Base-by-base conservation (phyloP, 2,797 vertebrate genomes). In the Cirrhinus molitorella region DNA sequence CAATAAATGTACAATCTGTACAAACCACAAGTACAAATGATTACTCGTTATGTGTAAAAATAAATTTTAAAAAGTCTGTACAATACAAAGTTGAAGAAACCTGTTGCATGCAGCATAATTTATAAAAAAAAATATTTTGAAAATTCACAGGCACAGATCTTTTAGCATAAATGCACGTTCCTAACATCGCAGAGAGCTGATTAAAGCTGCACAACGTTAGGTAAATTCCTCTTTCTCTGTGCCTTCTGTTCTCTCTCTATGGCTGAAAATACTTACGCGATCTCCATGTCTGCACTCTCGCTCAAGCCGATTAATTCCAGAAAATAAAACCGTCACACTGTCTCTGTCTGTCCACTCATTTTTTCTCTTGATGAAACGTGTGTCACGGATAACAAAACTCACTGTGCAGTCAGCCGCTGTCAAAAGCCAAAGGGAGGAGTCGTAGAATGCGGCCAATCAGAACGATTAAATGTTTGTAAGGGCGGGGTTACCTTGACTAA, bases 251-350 rank as follows among this genome's bases (percentile, higher is more conserved):
- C 13, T 11, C 19, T 53, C 45, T 14, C 34, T 67, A 74, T 23
- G 37, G 61, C 66, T 70, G 45, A 68, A 80, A 83, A 75, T 71
- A 83, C 85, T 86, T 74, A 86, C 85, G 25, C 23, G 67, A 59
- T 40, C 80, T 83, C 85, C 85, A 86, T 86, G 45, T 25, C 76
- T 68, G 80, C 75, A 21, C 49, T 83, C 28, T 17, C 31, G 37
- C 74, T 72, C 40, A 51, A 68, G 63, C 8, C 9, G 45, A 14
- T 43, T n/a, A 80, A 70, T 80, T 61, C 37, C 37, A 77, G 23
- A 7, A 47, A 45, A 47, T 28, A 43, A 47, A 43, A 23, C n/a
- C 21, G 23, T 59, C 55, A 77, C 37, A 63, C 11, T 28, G 17
- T 55, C 28, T 74, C 49, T 6, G 0, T 66, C 61, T 31, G 28